Percentiles rank a stretch among this genome's conserved stretches.
phyloP scores from a whole-genome alignment of 2,113 vertebrate species.

The Sitta europaea region DNA sequence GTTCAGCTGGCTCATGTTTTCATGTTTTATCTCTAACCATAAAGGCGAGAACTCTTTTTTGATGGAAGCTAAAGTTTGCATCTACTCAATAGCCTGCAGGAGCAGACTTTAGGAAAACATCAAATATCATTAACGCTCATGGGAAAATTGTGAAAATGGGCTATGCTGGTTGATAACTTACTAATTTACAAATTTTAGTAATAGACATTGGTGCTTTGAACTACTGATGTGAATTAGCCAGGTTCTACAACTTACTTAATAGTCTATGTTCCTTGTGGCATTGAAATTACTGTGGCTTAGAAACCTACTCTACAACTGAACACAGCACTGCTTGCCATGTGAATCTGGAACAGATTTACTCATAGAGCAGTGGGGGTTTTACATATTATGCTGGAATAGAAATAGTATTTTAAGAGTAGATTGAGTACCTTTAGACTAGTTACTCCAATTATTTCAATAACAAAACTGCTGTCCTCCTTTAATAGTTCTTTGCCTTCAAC shows the following conservation, averaged over 20 bases:
- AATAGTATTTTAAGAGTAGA: background rate
- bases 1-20: slow-evolving; percentile 54
- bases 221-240: slow-evolving; percentile 32
- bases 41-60: slow-evolving; percentile 24
- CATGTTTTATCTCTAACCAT: slow-evolving; percentile 51
- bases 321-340: background rate
- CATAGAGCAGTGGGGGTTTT: background rate
- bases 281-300: slow-evolving; percentile 4
- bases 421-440: background rate
- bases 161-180: slow-evolving; percentile 40
- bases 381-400: background rate
- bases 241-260: slow-evolving; percentile 44
- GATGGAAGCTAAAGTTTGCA: slow-evolving; percentile 56
- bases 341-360: background rate
- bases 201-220: slow-evolving; percentile 40
- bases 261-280: background rate
- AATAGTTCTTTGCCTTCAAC: background rate
- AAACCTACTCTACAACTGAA: background rate
- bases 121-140: slow-evolving; percentile 37
- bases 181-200: slow-evolving; percentile 59
- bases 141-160: slow-evolving; percentile 45
- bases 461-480: background rate
- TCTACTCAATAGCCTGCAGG: slow-evolving; percentile 41
- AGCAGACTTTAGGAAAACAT: slow-evolving; percentile 22
- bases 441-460: background rate